Base-by-base conservation (phyloP, 1,140 invertebrate species). In the Achroia grisella region DNA sequence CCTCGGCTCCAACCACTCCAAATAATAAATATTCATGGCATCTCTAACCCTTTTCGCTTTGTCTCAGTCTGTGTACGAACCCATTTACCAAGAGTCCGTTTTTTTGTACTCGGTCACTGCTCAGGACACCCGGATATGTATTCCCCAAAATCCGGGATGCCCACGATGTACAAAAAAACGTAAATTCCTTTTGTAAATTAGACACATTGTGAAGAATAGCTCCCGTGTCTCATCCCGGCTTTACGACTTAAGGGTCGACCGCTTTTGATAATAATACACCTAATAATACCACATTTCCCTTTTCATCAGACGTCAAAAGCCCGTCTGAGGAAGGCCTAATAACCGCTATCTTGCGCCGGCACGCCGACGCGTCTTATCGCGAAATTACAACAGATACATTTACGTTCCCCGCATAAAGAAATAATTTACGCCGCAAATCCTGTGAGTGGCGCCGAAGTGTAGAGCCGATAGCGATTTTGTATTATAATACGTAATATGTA, bases 371-470 rank as follows among this genome's bases (percentile, higher is more conserved):
- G 42, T 49, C 71, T 71, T 75, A 80, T 80, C 73, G 48, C 64
- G 29, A 69, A 77, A 77, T 80, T 80, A 77, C 71, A 71, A 78
- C 57, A 72, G 74, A 79, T 75, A 71, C 59, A 70, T 80, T 71
- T 78, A 75, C 73, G 62, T 69, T 58, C 54, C 32, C 49, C 62
- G 71, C 61, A 71, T 79, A 76, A 77, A 82, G 73, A 82, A 82
- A 79, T 77, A 79, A 81, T 78, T 81, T 79, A 75, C 75, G 68
- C 61, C 47, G 65, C 63, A 75, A 71, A 73, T 75, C 74, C 68
- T 60, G 34, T 33, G 8, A 14, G 36, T 14, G 10, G 37, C 56
- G 54, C 43, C 14, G 34, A 48, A 55, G 35, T 32, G 46, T 54
- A 14, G 48, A 47, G 56, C 11, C 35, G 9, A 8, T 0, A 57